Conservation (phyloP, 2,797 vertebrate genomes). For the Synaphobranchus kaupii region DNA sequence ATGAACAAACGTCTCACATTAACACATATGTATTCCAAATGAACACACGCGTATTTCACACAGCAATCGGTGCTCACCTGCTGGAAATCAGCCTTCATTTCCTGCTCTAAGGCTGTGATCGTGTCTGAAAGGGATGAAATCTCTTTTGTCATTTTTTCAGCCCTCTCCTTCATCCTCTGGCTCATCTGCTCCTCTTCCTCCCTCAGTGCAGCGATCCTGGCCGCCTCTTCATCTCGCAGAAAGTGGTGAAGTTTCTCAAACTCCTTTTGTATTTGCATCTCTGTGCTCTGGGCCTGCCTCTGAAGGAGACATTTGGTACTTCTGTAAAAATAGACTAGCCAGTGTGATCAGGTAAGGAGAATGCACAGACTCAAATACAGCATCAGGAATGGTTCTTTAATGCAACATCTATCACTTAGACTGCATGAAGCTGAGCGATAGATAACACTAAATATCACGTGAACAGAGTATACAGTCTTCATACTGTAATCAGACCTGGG, state of each 20-base stretch:
- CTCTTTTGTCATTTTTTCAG: not conserved
- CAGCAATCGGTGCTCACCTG: not conserved
- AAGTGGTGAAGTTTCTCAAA: conserved; percentile 69
- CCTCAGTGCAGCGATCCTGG: conserved; percentile 60
- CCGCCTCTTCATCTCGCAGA: conserved; percentile 70
- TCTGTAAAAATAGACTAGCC: not conserved
- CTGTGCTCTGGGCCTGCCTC: conserved; percentile 69
- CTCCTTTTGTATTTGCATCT: conserved; percentile 68
- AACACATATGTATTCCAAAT: too few species aligned
- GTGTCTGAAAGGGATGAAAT: not conserved
- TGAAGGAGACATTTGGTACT: conserved; percentile 39
- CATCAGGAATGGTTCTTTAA: too few species aligned
- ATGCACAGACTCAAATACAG: not conserved
- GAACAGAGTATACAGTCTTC: too few species aligned
- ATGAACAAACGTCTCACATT: too few species aligned
- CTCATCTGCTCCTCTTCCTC: conserved; percentile 12
- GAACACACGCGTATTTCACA: not conserved
- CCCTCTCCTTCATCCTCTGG: not conserved
- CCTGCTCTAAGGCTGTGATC: not conserved
- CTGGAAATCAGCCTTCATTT: not conserved
- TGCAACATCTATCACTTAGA: too few species aligned
- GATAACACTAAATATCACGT: too few species aligned
- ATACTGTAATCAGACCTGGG: too few species aligned
- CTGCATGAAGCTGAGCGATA: too few species aligned
- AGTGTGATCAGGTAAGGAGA: not conserved